Base-by-base conservation (phyloP, 2,888 invertebrate genomes). In the Parasteatoda lunata region DNA sequence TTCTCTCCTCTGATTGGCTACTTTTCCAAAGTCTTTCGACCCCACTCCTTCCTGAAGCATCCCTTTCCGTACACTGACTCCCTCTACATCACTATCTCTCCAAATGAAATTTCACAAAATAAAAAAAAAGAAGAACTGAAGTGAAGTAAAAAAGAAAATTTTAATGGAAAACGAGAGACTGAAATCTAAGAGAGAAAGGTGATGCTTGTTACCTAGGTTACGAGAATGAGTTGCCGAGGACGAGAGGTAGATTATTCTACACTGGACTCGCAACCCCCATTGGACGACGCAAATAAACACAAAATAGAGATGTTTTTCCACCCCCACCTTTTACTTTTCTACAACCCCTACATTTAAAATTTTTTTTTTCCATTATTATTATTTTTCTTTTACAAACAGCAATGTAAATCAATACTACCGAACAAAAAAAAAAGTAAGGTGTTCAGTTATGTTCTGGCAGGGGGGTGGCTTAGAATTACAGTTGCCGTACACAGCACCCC, bases 131-230 rank as follows among this genome's bases (percentile, higher is more conserved):
- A 54, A 72, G 65, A 77, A 48, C 49, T 45, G 48, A 75, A 75
- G 66, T 13, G 15, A 77, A 51, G 51, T n/a, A 51, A 77, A 77
- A 66, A 75, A 64, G 59, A 69, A 75, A 79, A 80, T 80, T 80
- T 85, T 85, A 85, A 85, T 85, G 85, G 85, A 85, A 85, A 85
- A 85, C 76, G 85, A 85, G 85, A 75, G 85, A 80, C 80, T 70
- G 79, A 75, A 85, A 85, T 76, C 79, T 79, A 59, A 79, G 70
- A 70, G 80, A 77, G 76, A 80, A 85, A 85, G 85, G 85, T 85
- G 85, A 85, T 80, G 85, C 80, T 51, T 52, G 85, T 85, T 71
- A 30, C 76, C 76, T 80, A 80, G 77, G 54, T 66, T 52, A 85
- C 85, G 13, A 66, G 80, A 85, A 80, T 85, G 79, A 79, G 84